A percentile compares a stretch with the other conserved stretches of the same genome.
Conservation (phyloP, 2,113 vertebrate genomes). For the Gobiocypris rarus region DNA sequence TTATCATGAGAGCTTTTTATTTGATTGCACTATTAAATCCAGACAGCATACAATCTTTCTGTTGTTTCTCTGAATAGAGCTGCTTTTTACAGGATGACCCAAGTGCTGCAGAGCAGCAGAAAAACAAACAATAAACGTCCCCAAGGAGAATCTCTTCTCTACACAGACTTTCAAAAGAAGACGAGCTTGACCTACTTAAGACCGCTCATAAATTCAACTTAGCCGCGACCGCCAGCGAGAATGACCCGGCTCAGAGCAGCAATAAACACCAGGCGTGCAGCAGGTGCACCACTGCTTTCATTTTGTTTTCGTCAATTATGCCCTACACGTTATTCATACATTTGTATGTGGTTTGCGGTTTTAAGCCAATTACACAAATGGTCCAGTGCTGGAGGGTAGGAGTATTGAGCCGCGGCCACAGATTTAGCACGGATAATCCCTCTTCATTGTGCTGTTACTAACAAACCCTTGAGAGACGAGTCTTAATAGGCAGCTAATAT, state of each 20-base stretch:
- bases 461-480: constrained; percentile 16
- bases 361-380: constrained; percentile 25
- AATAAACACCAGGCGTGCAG: constrained; percentile 48
- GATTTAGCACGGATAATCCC: constrained; percentile 28
- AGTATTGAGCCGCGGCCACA: not conserved
- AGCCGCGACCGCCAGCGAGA: constrained; percentile 32
- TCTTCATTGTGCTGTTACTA: constrained; percentile 1
- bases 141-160: constrained; percentile 43
- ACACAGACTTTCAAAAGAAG: constrained; percentile 28
- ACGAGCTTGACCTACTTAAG: constrained; percentile 41
- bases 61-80: not conserved
- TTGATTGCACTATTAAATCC: not conserved
- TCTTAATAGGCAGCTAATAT: constrained; percentile 21
- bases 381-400: not conserved
- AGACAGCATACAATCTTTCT: no score
- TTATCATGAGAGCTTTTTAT: constrained; percentile 6
- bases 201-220: constrained; percentile 50
- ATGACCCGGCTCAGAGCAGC: constrained; percentile 39
- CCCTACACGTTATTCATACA: constrained; percentile 43
- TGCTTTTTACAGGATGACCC: constrained; percentile 38
- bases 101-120: not conserved
- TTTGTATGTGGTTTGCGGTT: constrained; percentile 12
- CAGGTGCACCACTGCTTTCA: constrained; percentile 46
- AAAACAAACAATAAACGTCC: constrained; percentile 31
- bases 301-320: constrained; percentile 48